Conservation (phyloP, 1,140 invertebrate species). For the Holotrichia oblita region DNA sequence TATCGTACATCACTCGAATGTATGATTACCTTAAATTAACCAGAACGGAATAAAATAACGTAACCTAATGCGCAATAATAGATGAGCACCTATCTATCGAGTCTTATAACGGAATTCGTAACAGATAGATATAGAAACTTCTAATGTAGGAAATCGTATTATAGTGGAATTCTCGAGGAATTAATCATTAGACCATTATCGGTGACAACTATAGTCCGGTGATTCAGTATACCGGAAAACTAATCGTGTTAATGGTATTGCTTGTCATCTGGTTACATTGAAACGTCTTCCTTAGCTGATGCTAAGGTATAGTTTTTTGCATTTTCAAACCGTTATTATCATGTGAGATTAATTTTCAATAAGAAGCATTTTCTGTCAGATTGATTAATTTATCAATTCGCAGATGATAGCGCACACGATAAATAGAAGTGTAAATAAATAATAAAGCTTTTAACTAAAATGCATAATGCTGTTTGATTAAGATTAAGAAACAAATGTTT, state of each 20-base stretch:
- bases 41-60: constrained; percentile 13
- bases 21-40: constrained; percentile 9
- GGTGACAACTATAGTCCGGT: background rate
- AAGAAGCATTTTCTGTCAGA: too few relatives aligned
- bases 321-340: too few relatives aligned
- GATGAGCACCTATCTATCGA: background rate
- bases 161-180: background rate
- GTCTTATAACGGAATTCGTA: background rate
- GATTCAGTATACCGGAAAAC: background rate
- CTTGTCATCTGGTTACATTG: background rate
- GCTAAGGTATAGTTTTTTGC: too few relatives aligned
- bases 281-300: background rate
- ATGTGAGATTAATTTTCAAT: too few relatives aligned
- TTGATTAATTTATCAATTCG: too few relatives aligned
- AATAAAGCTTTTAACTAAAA: too few relatives aligned
- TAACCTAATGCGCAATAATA: background rate
- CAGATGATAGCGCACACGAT: too few relatives aligned
- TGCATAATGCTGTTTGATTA: too few relatives aligned
- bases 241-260: constrained; percentile 2
- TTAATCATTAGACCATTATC: constrained; percentile 7
- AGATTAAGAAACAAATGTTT: too few relatives aligned
- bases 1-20: background rate
- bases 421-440: too few relatives aligned
- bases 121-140: background rate
- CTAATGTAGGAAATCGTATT: background rate